Percentiles rank a stretch among this genome's conserved stretches.
These are phyloP conservation scores for Frankliniella intonsa DNA, from an alignment of 2,888 invertebrate genomes.

Conservation along the genomic window DNA sequence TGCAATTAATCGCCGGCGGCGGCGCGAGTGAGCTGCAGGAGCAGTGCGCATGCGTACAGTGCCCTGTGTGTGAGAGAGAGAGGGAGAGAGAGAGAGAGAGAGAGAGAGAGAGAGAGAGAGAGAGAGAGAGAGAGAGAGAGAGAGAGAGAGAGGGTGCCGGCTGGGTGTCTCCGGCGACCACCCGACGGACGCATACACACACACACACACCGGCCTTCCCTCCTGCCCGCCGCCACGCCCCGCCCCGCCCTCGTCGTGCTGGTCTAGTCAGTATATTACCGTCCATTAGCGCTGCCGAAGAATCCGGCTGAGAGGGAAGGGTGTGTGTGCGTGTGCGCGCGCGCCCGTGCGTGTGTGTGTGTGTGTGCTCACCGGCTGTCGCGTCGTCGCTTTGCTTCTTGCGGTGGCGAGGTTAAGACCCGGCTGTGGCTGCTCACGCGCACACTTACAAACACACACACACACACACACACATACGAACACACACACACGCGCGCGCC, in stretches of 20 bases:
- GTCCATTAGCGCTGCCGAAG: neutral
- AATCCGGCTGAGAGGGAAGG: neutral
- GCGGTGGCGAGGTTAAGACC: no score
- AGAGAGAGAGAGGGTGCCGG: neutral
- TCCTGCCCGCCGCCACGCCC: neutral
- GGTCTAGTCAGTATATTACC: neutral
- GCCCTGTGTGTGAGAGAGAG: neutral
- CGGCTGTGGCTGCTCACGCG: no score
- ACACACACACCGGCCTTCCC: neutral
- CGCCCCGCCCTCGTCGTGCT: neutral
- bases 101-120: conserved; percentile 1
- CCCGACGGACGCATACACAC: neutral
- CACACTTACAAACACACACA: no score
- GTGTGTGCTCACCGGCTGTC: neutral
- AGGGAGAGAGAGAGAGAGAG: neutral
- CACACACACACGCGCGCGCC: no score
- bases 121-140: neutral
- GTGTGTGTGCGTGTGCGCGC: neutral
- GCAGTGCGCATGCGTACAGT: no score
- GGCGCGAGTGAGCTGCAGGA: no score
- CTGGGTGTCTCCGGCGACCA: neutral
- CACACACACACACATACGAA: no score
- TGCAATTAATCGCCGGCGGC: no score
- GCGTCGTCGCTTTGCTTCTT: no score
- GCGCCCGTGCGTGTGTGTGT: neutral